phyloP scores from a whole-genome alignment of 2,888 invertebrate species.

The Dryobotodes eremita region DNA sequence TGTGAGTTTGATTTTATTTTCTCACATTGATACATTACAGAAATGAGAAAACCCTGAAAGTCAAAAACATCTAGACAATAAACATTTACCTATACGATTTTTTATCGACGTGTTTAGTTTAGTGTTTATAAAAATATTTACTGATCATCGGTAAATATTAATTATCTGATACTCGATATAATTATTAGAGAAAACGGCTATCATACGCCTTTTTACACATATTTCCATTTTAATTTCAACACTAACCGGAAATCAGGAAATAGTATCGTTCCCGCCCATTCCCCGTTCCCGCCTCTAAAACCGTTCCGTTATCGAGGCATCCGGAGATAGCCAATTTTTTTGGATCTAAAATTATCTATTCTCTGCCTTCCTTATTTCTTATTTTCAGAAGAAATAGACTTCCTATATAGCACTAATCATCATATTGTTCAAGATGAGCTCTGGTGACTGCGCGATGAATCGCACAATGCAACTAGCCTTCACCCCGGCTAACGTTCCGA shows the following conservation, averaged over 20 bases:
- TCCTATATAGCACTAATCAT: conserved; percentile 58
- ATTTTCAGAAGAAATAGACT: conserved; percentile 53
- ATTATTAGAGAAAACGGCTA: not conserved
- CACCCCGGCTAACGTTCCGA: conserved; percentile 69
- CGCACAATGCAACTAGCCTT: conserved; percentile 73
- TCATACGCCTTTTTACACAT: accelerated
- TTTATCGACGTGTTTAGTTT: not conserved
- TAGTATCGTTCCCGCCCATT: not conserved
- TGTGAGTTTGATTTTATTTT: conserved; percentile 32
- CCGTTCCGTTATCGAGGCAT: conserved; percentile 16
- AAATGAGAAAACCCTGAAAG: not conserved
- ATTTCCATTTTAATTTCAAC: conserved; percentile 1
- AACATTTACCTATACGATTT: no score
- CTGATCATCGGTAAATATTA: not conserved
- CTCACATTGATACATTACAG: not conserved
- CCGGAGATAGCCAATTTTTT: conserved; percentile 9
- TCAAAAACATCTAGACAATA: not conserved
- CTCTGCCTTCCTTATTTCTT: conserved; percentile 49
- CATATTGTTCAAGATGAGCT: conserved; percentile 59
- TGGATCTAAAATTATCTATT: conserved; percentile 27
- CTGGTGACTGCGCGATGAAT: conserved; percentile 33
- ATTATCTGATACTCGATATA: not conserved
- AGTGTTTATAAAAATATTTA: not conserved
- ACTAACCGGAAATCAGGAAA: conserved; percentile 1
- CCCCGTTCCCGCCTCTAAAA: conserved; percentile 9